A percentile compares a stretch with the other conserved stretches of the same genome.
phyloP scores from a whole-genome alignment of 2,888 invertebrate genomes.

The Andrena marginata region DNA sequence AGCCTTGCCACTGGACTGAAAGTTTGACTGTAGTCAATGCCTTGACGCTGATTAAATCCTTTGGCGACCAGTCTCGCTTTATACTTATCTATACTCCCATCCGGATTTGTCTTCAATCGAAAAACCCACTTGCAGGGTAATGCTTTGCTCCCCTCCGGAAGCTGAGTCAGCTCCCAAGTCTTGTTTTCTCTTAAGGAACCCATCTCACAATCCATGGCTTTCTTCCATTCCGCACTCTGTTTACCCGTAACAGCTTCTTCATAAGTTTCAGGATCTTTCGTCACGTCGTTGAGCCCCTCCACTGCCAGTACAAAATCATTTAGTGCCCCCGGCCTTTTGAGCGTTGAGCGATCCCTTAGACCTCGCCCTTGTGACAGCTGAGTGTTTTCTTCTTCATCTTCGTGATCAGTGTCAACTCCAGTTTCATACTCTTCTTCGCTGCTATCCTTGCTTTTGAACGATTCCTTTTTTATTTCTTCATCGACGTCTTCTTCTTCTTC shows the following conservation, averaged over 20 bases:
- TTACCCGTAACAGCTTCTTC: not conserved
- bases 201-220: not conserved
- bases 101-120: not conserved
- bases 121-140: not conserved
- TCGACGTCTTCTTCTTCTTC: no score
- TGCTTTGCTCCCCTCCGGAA: not conserved
- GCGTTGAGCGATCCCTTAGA: not conserved
- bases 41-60: conserved; percentile 55
- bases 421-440: no score
- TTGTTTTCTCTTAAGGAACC: not conserved
- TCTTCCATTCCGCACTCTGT: not conserved
- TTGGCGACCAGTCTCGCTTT: conserved; percentile 62
- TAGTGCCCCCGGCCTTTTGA: not conserved
- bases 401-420: not conserved
- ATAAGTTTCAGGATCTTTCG: not conserved
- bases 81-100: not conserved
- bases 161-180: not conserved
- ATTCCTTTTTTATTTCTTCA: no score
- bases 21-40: conserved; percentile 59
- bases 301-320: not conserved
- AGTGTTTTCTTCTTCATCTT: not conserved
- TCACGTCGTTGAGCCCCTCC: not conserved
- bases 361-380: no score
- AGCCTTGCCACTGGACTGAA: conserved; percentile 55
- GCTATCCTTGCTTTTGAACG: no score